Evolutionary conservation across 2,113 vertebrate genomes (phyloP).

Genomic region (Parus major): DNA sequence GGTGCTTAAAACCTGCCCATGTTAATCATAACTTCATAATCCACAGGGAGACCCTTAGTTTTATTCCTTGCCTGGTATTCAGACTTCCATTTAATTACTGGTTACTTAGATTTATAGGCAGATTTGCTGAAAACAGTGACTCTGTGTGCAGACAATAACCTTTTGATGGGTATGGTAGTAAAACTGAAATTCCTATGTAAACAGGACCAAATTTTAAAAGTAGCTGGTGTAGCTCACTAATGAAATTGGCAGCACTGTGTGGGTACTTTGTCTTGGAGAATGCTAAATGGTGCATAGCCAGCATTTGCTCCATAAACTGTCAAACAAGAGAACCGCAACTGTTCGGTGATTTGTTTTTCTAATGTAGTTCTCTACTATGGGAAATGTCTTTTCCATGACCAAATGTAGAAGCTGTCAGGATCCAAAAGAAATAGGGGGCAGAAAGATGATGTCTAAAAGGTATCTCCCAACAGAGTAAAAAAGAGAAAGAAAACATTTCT

Average conservation of each 20-base stretch:
- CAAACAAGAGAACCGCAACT: slow-evolving; percentile 54
- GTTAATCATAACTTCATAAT: slow-evolving; percentile 50
- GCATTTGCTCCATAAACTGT: slow-evolving; percentile 65
- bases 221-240: slow-evolving; percentile 52
- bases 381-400: slow-evolving; percentile 60
- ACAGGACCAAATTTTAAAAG: slow-evolving; percentile 61
- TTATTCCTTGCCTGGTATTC: slow-evolving; percentile 68
- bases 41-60: slow-evolving; percentile 51
- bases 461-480: background rate
- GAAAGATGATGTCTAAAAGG: slow-evolving; percentile 17
- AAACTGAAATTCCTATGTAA: slow-evolving; percentile 64
- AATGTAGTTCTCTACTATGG: slow-evolving; percentile 38
- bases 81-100: slow-evolving; percentile 66
- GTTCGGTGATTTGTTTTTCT: slow-evolving; percentile 51
- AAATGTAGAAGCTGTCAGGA: slow-evolving; percentile 46
- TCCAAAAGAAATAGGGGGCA: slow-evolving; percentile 50
- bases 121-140: slow-evolving; percentile 64
- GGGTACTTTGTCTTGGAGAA: slow-evolving; percentile 56
- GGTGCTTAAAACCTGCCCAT: slow-evolving; percentile 31
- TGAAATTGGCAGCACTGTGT: slow-evolving; percentile 66
- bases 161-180: slow-evolving; percentile 64
- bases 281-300: slow-evolving; percentile 60
- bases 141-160: slow-evolving; percentile 63
- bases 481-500: background rate
- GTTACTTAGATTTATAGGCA: slow-evolving; percentile 61